Evolutionary conservation across 2,797 vertebrate genomes (phyloP).

Genomic region (Malurus splendens): DNA sequence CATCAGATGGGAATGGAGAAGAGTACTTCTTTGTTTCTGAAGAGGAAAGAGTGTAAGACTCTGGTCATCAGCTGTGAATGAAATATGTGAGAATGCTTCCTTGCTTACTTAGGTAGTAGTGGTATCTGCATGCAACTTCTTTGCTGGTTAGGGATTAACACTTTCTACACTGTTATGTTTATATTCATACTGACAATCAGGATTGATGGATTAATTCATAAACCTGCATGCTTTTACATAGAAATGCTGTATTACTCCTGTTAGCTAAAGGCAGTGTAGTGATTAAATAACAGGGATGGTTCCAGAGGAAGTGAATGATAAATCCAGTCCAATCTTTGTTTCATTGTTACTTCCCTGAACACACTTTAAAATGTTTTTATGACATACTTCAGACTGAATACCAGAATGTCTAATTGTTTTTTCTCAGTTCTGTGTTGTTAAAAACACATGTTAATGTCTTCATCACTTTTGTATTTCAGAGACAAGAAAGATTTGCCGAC

Average conservation of each 20-base stretch:
- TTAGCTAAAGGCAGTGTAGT: not conserved
- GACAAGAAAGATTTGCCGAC: slow-evolving; percentile 96
- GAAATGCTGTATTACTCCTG: not conserved
- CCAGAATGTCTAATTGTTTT: not conserved
- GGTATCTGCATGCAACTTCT: not conserved
- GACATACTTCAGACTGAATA: not conserved
- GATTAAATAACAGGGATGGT: not conserved
- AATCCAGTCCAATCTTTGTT: not conserved
- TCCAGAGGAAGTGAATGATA: not conserved
- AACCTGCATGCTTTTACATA: not conserved
- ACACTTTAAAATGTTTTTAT: not conserved
- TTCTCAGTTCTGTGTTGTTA: not conserved
- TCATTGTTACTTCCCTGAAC: not conserved
- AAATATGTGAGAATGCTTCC: not conserved
- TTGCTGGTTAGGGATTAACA: not conserved
- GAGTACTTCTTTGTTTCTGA: not conserved
- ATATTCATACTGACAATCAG: not conserved
- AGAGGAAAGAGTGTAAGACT: not conserved
- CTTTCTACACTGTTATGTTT: not conserved
- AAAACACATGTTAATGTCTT: not conserved
- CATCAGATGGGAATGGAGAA: not conserved
- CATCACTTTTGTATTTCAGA: slow-evolving; percentile 75
- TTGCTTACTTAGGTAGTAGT: not conserved
- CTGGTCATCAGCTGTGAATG: not conserved
- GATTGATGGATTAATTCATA: not conserved